A percentile compares a stretch with the other conserved stretches of the same genome.
These are phyloP conservation scores for Hypotaenidia philippensis DNA, from an alignment of 2,797 vertebrate genomes.

Conservation along the genomic window DNA sequence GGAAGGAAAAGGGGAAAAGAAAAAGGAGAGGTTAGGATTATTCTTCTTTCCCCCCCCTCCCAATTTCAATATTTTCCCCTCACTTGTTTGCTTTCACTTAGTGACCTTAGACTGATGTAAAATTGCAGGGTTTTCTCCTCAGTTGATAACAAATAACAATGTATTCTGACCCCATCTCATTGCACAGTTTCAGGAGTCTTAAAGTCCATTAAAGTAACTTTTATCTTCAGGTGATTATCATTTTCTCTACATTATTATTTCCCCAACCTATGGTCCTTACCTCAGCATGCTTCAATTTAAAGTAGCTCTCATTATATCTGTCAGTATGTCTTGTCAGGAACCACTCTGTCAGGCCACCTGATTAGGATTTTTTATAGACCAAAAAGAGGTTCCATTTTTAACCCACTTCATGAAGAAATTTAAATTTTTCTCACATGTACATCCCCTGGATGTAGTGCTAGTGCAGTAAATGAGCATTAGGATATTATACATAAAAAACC, in stretches of 20 bases:
- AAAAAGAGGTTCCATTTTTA: neutral
- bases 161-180: neutral
- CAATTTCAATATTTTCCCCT: neutral
- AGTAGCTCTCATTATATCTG: slow-evolving; percentile 13
- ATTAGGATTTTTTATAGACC: neutral
- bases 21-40: neutral
- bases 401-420: neutral
- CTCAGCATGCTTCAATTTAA: neutral
- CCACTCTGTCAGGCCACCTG: neutral
- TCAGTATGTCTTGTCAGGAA: slow-evolving; percentile 15
- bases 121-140: neutral
- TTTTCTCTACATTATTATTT: slow-evolving; percentile 17
- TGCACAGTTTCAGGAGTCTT: neutral
- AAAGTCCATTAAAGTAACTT: slow-evolving; percentile 17
- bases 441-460: neutral
- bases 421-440: neutral
- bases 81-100: neutral
- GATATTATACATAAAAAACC: neutral
- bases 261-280: neutral
- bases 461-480: neutral
- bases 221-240: slow-evolving; percentile 28
- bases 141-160: neutral
- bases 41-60: neutral
- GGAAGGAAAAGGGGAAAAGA: neutral
- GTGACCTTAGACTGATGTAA: neutral